Evolutionary conservation across 2,113 vertebrate genomes (phyloP), one percentile per base, ranked within the genome.

Genomic region (Alosa alosa): DNA sequence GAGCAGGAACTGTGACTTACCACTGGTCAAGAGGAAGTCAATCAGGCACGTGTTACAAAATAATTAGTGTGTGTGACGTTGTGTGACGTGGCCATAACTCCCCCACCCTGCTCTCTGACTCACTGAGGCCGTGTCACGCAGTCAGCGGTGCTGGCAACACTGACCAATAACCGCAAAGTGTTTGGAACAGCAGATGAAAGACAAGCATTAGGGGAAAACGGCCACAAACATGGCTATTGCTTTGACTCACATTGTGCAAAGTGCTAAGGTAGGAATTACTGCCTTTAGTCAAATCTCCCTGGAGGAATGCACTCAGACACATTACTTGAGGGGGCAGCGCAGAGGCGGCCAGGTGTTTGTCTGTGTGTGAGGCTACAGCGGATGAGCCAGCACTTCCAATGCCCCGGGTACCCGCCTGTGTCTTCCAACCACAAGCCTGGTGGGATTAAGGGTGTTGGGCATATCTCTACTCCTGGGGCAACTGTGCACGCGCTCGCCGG

Each of bases 381-480:
- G n/a, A 68, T 68, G n/a, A 68, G 64, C 64, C 64, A 68, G 64
- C 64, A 31, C 64, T 68, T 68, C 64, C 64, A 31, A 10, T 31
- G 64, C 64, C 31, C 64, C 64, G 25, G 25, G n/a, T 68, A 68
- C 64, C 64, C 64, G n/a, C 64, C 64, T 68, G 64, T 11, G 25
- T 31, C n/a, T 10, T 68, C 22, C 64, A 68, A 13, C 64, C n/a
- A 9, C 64, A 31, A 68, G n/a, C 1, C 64, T 31, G 64, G 1
- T 68, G 64, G 64, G 64, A 68, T 68, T 68, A 68, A 68, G n/a
- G 64, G n/a, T 31, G 64, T 25, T 68, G n/a, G 25, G 7, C 64
- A 68, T 31, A 86, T 81, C 83, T 52, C 83, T 86, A 86, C 87
- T 87, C 81, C 82, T 87, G 50, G 87, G 84, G 81, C n/a, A 83